Conservation (phyloP, 2,113 vertebrate species). For the Cyphomyrus discorhynchus region DNA sequence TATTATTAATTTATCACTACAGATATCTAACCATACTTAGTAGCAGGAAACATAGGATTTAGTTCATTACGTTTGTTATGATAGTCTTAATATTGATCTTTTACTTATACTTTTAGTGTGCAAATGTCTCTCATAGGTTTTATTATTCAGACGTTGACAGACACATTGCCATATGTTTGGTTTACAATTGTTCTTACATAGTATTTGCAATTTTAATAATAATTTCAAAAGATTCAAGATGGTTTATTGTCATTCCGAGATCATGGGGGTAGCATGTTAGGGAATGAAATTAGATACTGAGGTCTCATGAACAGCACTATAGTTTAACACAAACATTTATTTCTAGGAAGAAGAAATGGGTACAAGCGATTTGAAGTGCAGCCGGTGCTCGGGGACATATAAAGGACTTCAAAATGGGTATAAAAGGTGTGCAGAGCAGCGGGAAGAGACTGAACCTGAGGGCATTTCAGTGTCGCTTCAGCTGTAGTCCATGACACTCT, state of each 20-base stretch:
- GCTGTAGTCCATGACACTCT: neutral
- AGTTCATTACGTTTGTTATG: neutral
- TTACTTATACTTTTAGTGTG: neutral
- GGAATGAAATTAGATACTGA: neutral
- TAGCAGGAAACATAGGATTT: neutral
- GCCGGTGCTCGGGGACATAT: neutral
- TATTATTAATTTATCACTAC: neutral
- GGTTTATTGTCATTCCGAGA: neutral
- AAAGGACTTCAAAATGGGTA: neutral
- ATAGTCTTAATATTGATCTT: neutral
- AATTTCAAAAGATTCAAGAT: neutral
- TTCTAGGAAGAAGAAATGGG: neutral
- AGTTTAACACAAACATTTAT: neutral
- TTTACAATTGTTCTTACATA: neutral
- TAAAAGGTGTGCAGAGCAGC: neutral
- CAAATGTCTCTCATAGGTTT: neutral
- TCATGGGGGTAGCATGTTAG: neutral
- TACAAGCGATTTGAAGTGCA: neutral
- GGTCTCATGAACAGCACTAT: neutral
- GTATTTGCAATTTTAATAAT: neutral
- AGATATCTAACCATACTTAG: neutral
- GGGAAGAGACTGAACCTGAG: neutral
- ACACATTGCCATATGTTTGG: neutral
- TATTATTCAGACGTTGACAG: neutral
- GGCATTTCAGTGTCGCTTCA: neutral